These are phyloP conservation scores for Pipistrellus pygmaeus DNA, from an alignment of 2,797 vertebrate genomes.

Conservation along the genomic window DNA sequence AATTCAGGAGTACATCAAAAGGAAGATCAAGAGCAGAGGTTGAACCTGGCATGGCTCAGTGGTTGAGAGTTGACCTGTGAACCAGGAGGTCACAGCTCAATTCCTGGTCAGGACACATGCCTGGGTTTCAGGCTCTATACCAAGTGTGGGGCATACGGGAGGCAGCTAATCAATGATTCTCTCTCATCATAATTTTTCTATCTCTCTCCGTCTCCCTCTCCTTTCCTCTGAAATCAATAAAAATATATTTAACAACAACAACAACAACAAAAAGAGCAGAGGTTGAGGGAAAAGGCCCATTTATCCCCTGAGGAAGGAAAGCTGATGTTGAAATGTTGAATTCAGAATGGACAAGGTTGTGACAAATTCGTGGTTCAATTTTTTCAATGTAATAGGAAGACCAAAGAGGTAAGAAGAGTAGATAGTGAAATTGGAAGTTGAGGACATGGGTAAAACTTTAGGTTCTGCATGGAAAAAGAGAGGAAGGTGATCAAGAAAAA, in stretches of 20 bases:
- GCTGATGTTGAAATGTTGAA: conserved; percentile 18
- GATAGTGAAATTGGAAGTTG: neutral
- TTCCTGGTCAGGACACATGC: too few species aligned
- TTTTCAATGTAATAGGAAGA: conserved; percentile 9
- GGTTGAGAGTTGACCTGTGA: too few species aligned
- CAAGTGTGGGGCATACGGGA: too few species aligned
- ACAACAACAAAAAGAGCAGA: neutral
- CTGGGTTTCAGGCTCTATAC: too few species aligned
- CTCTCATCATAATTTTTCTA: too few species aligned
- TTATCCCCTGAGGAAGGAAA: neutral
- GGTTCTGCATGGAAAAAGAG: neutral
- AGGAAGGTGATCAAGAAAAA: conserved; percentile 2
- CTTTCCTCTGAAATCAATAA: too few species aligned
- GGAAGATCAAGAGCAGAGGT: neutral
- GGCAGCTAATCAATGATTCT: too few species aligned
- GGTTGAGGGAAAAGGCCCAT: neutral
- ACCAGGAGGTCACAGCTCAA: too few species aligned
- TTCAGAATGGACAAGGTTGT: neutral
- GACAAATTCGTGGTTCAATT: neutral
- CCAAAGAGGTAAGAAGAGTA: neutral
- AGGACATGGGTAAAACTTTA: neutral
- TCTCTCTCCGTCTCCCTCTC: too few species aligned
- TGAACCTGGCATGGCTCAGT: too few species aligned
- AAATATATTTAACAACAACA: too few species aligned
- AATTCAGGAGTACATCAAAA: neutral